Evolutionary conservation across 23 tunicate species (phyloP).

Genomic region (Aplidium turbinatum): DNA sequence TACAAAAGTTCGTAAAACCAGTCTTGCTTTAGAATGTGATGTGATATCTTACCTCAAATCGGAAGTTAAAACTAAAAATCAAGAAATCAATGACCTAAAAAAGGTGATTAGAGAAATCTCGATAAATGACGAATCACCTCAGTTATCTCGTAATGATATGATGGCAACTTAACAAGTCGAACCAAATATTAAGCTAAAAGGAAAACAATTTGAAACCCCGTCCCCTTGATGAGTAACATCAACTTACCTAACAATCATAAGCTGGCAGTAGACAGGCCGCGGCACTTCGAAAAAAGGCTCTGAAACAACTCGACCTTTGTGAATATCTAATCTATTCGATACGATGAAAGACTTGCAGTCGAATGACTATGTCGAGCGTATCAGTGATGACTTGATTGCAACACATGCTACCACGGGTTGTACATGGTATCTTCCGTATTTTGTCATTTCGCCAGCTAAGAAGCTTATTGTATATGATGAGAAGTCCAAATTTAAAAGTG

Average conservation of each 20-base stretch:
- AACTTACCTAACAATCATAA: neutral
- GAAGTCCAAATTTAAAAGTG: neutral
- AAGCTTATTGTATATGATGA: neutral
- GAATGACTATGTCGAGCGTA: neutral
- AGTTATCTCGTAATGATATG: too few relatives aligned
- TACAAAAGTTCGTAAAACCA: too few relatives aligned
- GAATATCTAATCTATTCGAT: neutral
- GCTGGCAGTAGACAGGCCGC: neutral
- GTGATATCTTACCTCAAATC: too few relatives aligned
- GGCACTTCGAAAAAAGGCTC: neutral
- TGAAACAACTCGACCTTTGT: neutral
- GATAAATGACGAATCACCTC: too few relatives aligned
- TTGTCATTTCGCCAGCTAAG: neutral
- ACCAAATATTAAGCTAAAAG: neutral
- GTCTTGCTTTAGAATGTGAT: too few relatives aligned
- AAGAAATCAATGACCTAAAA: too few relatives aligned
- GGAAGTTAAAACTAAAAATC: too few relatives aligned
- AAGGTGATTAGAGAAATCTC: too few relatives aligned
- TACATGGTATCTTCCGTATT: constrained; percentile 2
- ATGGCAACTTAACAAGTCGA: too few relatives aligned
- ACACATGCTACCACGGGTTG: too few relatives aligned
- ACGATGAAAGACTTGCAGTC: neutral
- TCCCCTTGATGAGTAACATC: neutral
- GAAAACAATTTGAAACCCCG: neutral
- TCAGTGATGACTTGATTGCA: too few relatives aligned